Evolutionary conservation across 2,888 invertebrate genomes (phyloP).

Genomic region (Amphiduros pacificus): DNA sequence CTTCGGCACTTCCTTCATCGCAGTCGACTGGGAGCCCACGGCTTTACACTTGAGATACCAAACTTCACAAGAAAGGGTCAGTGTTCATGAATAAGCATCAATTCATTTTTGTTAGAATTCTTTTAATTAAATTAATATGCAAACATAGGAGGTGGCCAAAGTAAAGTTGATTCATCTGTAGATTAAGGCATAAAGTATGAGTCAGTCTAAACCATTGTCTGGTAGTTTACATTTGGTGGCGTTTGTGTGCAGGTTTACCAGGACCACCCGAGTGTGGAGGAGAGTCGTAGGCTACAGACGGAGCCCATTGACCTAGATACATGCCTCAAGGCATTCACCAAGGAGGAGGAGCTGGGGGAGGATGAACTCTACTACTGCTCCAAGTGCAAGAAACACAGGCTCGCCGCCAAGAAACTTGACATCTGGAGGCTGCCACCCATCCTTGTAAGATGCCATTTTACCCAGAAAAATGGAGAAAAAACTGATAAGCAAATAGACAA

Average conservation of each 20-base stretch:
- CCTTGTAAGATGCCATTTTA: too few relatives aligned
- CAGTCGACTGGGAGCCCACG: slow-evolving; percentile 94
- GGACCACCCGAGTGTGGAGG: slow-evolving; percentile 76
- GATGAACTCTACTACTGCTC: slow-evolving; percentile 86
- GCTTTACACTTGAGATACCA: slow-evolving; percentile 88
- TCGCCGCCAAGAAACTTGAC: slow-evolving; percentile 87
- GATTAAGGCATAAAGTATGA: too few relatives aligned
- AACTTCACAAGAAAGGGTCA: slow-evolving; percentile 72
- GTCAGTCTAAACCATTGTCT: too few relatives aligned
- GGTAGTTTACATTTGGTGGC: too few relatives aligned
- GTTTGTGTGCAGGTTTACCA: slow-evolving; percentile 66
- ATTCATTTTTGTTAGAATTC: too few relatives aligned
- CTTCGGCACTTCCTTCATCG: slow-evolving; percentile 65
- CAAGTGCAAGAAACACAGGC: slow-evolving; percentile 79
- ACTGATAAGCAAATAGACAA: too few relatives aligned
- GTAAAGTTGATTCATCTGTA: too few relatives aligned
- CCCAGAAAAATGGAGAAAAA: too few relatives aligned
- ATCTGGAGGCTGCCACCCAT: slow-evolving; percentile 90
- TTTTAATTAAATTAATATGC: too few relatives aligned
- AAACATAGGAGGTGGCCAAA: too few relatives aligned
- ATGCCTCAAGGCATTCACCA: slow-evolving; percentile 86
- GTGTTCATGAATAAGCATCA: slow-evolving; percentile 11
- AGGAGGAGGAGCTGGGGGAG: slow-evolving; percentile 75
- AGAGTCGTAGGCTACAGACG: slow-evolving; percentile 72
- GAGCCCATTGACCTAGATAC: slow-evolving; percentile 82